A percentile compares a stretch with the other conserved stretches of the same genome.
These are phyloP conservation scores for Clitarchus hookeri DNA, from an alignment of 2,888 invertebrate genomes.

Conservation along the genomic window DNA sequence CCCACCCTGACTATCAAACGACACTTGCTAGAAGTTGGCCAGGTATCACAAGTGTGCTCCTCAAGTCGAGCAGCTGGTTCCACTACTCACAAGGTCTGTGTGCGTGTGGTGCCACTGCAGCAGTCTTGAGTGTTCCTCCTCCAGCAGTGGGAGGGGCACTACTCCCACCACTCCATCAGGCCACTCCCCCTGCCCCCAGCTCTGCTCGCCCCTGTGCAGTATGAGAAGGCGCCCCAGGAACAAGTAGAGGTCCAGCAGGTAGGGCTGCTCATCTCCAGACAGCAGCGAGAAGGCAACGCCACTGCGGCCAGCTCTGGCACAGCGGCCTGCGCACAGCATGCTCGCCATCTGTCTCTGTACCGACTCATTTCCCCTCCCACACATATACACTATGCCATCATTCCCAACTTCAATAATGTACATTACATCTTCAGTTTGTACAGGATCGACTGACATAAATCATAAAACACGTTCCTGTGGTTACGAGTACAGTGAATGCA, in stretches of 20 bases:
- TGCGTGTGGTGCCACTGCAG: conserved; percentile 72
- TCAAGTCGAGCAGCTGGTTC: too few species aligned
- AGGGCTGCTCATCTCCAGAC: conserved; percentile 87
- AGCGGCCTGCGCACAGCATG: conserved; percentile 66
- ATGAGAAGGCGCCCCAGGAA: conserved; percentile 83
- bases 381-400: too few species aligned
- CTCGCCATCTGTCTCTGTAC: too few species aligned
- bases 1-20: too few species aligned
- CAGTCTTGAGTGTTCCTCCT: conserved; percentile 80
- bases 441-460: too few species aligned
- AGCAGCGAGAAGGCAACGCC: conserved; percentile 93
- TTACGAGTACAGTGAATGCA: too few species aligned
- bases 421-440: too few species aligned
- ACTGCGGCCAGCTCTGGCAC: conserved; percentile 91
- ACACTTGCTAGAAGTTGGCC: too few species aligned
- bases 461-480: too few species aligned
- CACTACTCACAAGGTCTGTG: conserved; percentile 72
- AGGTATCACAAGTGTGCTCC: too few species aligned
- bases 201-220: conserved; percentile 53
- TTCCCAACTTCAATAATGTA: too few species aligned
- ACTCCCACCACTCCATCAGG: conserved; percentile 74
- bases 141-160: conserved; percentile 79
- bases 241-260: conserved; percentile 90
- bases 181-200: conserved; percentile 51
- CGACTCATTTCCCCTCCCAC: too few species aligned